Evolutionary conservation across 64 coral and sea anemone species (phyloP).

Genomic region (Stichodactyla mertensii): DNA sequence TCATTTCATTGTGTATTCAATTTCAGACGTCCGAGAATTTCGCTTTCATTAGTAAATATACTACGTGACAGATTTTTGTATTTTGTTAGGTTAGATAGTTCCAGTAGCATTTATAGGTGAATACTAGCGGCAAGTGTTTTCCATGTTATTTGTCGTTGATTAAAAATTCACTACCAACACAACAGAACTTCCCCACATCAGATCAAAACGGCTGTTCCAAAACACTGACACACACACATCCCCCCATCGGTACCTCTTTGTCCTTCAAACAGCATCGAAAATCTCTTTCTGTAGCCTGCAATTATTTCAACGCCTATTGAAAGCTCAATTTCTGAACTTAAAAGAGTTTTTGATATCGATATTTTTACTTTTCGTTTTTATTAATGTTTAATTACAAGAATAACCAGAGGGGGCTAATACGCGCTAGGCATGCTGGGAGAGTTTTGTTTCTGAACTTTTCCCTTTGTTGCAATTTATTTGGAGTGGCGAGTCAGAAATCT

Average conservation of each 20-base stretch:
- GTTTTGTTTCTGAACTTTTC: constrained; percentile 75
- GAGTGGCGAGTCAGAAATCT: constrained; percentile 39
- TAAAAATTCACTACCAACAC: constrained; percentile 23
- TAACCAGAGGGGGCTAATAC: constrained; percentile 54
- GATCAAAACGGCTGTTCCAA: background rate
- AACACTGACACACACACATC: background rate
- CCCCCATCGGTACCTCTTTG: background rate
- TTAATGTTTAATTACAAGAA: constrained; percentile 74
- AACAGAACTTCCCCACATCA: constrained; percentile 11
- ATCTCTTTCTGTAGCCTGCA: background rate
- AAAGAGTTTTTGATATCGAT: constrained; percentile 27
- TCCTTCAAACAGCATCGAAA: background rate
- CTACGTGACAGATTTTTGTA: background rate
- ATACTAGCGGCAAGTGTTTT: constrained; percentile 18
- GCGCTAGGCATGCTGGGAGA: constrained; percentile 60
- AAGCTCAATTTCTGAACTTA: constrained; percentile 5
- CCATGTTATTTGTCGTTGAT: constrained; percentile 15
- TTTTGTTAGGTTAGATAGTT: background rate
- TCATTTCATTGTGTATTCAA: constrained; percentile 8
- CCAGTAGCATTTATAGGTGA: background rate
- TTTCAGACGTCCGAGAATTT: background rate
- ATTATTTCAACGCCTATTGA: background rate
- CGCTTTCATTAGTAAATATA: constrained; percentile 14
- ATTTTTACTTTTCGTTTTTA: constrained; percentile 23
- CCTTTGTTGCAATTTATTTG: constrained; percentile 29